Conservation (phyloP, 2,888 invertebrate species). For the Drosophila algonquin region DNA sequence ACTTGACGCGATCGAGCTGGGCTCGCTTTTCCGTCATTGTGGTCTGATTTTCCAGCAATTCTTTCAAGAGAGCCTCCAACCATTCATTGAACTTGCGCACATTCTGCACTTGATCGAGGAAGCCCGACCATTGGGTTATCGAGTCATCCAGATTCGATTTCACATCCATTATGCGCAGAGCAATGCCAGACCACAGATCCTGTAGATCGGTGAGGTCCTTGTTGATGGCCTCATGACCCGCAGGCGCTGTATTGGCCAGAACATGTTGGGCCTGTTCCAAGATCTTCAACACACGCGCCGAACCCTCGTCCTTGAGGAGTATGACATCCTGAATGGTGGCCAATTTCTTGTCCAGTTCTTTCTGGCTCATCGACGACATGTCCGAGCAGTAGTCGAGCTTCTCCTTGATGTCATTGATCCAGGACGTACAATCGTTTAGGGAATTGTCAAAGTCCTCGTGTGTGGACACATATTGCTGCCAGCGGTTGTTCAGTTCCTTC, state of each 20-base stretch:
- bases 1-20: constrained; percentile 93
- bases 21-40: constrained; percentile 94
- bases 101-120: constrained; percentile 93
- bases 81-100: constrained; percentile 92
- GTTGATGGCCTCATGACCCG: constrained; percentile 94
- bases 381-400: constrained; percentile 95
- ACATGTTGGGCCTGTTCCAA: constrained; percentile 96
- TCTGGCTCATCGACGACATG: constrained; percentile 91
- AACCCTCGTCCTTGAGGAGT: constrained; percentile 96
- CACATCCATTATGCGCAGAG: constrained; percentile 94
- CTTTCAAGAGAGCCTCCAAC: constrained; percentile 89
- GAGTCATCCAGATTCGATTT: constrained; percentile 94
- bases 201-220: constrained; percentile 92
- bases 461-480: constrained; percentile 95
- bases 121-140: constrained; percentile 95
- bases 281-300: constrained; percentile 92
- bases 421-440: constrained; percentile 91
- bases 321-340: constrained; percentile 93
- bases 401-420: constrained; percentile 92
- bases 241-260: constrained; percentile 94
- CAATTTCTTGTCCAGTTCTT: constrained; percentile 93
- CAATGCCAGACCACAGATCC: constrained; percentile 94
- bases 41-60: constrained; percentile 90
- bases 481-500: constrained; percentile 94
- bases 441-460: constrained; percentile 95